A percentile compares a stretch with the other conserved stretches of the same genome.
Conservation (phyloP, 2,888 invertebrate species). For the Torymus texanus region DNA sequence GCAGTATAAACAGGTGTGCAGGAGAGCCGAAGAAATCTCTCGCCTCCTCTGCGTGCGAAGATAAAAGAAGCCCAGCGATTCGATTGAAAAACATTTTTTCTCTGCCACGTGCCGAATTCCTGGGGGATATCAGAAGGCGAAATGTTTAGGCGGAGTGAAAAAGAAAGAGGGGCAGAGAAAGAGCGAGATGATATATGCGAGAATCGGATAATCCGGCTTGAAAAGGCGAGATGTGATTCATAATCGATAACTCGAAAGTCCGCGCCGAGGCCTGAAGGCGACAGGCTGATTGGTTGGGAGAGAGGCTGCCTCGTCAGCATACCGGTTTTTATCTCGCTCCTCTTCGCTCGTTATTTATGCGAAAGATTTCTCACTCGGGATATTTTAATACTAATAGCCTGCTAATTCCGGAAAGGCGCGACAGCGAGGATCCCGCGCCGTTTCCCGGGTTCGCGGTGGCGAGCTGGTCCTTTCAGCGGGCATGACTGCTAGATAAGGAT, state of each 20-base stretch:
- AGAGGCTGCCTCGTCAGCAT: slow-evolving; percentile 68
- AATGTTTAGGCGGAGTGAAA: slow-evolving; percentile 19
- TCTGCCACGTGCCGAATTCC: slow-evolving; percentile 3
- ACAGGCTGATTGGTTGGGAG: slow-evolving; percentile 65
- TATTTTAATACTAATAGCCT: slow-evolving; percentile 50
- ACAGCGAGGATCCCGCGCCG: slow-evolving; percentile 39
- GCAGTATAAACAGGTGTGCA: no score
- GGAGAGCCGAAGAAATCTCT: no score
- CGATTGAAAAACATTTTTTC: no score
- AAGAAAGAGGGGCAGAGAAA: background rate
- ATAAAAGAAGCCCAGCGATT: no score
- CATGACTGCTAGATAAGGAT: no score
- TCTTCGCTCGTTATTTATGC: slow-evolving; percentile 49
- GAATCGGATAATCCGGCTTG: slow-evolving; percentile 48
- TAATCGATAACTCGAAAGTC: slow-evolving; percentile 54
- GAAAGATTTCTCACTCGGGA: slow-evolving; percentile 10
- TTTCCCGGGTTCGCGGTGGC: background rate
- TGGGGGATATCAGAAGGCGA: slow-evolving; percentile 23
- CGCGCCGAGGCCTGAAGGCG: slow-evolving; percentile 40
- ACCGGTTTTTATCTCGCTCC: slow-evolving; percentile 58
- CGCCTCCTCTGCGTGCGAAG: no score
- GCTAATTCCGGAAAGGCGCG: slow-evolving; percentile 49
- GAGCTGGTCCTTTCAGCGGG: no score
- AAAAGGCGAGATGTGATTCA: slow-evolving; percentile 52
- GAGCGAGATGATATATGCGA: slow-evolving; percentile 13